Evolutionary conservation across 1,140 invertebrate species (phyloP), one percentile per base, ranked within the genome.

Genomic region (Penaeus japonicus): DNA sequence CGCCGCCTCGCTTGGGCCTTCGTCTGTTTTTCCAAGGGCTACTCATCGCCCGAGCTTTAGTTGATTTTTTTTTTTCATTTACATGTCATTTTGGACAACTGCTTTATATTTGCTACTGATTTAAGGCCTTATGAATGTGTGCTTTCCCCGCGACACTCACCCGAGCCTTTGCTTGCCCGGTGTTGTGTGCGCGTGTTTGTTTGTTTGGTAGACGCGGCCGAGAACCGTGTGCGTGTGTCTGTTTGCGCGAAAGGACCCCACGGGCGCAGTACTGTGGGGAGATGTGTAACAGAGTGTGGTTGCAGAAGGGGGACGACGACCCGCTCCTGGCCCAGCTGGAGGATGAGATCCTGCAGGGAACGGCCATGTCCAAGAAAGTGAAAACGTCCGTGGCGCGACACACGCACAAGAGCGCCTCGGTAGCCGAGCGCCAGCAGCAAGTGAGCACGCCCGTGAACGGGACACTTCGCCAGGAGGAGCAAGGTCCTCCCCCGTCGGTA

Each of bases 241-340:
- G 39, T 22, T 20, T 22, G 24, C 47, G 84, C 57, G 24, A 57
- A 39, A 7, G 62, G 84, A 75, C 77, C 39, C 22, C 30, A 17
- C 24, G 18, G 27, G 78, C 54, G 35, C 24, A 22, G 53, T 32
- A 22, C 47, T 35, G 47, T 53, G 22, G 57, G 30, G 53, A 22
- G 39, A 20, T 30, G 47, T 30, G 30, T 27, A 55, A 87, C 57
- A 54, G 39, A 78, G 32, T 65, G 81, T 83, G 54, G 65, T 88
- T 88, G 18, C 79, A 88, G 86, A 88, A 57, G 55, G 54, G 78
- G 30, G 89, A 85, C 32, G 81, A 84, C 35, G 59, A 65, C 4
- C 47, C 81, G 27, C 73, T 59, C 55, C 53, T 88, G 81, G 75
- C 85, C 4, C 75, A 84, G 39, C 3, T 85, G 22, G 89, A 89